A percentile compares a stretch with the other conserved stretches of the same genome.
Evolutionary conservation across 2,888 invertebrate genomes (phyloP).

Genomic region (Choreutis nemorana): DNA sequence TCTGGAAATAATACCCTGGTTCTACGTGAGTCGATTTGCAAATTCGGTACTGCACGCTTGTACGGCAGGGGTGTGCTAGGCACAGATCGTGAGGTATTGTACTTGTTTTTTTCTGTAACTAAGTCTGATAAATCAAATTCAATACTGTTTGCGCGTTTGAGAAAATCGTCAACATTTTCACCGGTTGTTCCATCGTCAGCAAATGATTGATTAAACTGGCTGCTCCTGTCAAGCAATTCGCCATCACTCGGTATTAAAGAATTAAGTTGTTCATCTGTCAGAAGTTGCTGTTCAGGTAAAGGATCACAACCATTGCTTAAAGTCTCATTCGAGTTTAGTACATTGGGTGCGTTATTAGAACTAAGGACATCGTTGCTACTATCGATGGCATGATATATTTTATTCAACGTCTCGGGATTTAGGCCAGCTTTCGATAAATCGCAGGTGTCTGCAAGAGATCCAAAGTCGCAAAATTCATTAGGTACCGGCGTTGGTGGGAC

Average conservation of each 20-base stretch:
- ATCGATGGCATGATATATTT: slow-evolving; percentile 71
- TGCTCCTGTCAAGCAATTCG: slow-evolving; percentile 34
- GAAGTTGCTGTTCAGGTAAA: slow-evolving; percentile 38
- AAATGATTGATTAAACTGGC: slow-evolving; percentile 39
- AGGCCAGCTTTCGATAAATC: slow-evolving; percentile 57
- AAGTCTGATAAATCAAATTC: slow-evolving; percentile 49
- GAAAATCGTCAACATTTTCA: slow-evolving; percentile 49
- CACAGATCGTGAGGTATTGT: slow-evolving; percentile 71
- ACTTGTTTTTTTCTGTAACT: slow-evolving; percentile 44
- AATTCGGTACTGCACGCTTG: slow-evolving; percentile 38
- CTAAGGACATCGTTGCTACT: slow-evolving; percentile 56
- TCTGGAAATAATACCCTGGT: slow-evolving; percentile 39
- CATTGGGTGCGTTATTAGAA: slow-evolving; percentile 26
- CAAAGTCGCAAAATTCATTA: slow-evolving; percentile 77
- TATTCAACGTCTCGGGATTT: slow-evolving; percentile 69
- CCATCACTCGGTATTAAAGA: slow-evolving; percentile 45
- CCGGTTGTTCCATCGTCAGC: slow-evolving; percentile 24
- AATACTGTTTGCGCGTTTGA: slow-evolving; percentile 51
- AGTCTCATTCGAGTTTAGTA: slow-evolving; percentile 33
- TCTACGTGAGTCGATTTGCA: slow-evolving; percentile 45
- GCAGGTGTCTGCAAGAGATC: slow-evolving; percentile 66
- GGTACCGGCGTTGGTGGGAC: slow-evolving; percentile 75
- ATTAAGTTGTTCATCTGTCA: slow-evolving; percentile 41
- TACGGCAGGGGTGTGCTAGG: slow-evolving; percentile 73
- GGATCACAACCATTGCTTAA: slow-evolving; percentile 48